phyloP scores from a whole-genome alignment of 2,797 vertebrate species.

The Paguma larvata region DNA sequence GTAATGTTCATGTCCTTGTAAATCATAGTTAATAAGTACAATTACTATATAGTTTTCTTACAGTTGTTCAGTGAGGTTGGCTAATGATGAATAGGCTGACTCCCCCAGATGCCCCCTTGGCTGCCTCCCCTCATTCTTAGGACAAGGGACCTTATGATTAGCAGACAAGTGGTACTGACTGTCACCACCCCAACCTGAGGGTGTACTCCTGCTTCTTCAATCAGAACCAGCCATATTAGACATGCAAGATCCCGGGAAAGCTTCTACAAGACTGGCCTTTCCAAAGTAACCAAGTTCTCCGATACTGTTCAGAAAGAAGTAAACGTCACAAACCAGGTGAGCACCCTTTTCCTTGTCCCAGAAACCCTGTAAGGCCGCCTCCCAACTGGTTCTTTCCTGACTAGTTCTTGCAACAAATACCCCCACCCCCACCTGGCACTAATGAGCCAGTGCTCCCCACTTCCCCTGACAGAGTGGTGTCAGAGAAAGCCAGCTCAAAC shows the following conservation, averaged over 20 bases:
- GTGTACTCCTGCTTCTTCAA: slow-evolving; percentile 55
- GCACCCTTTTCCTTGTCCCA: slow-evolving; percentile 19
- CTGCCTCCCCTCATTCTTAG: neutral
- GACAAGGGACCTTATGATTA: neutral
- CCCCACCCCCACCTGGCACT: too few relatives aligned
- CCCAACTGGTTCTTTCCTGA: neutral
- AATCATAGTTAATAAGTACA: neutral
- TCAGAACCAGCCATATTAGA: slow-evolving; percentile 78
- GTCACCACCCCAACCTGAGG: neutral
- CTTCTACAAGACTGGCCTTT: slow-evolving; percentile 41
- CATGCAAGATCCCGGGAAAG: slow-evolving; percentile 82
- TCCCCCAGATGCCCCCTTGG: neutral
- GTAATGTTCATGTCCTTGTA: slow-evolving; percentile 11
- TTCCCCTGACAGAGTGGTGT: neutral
- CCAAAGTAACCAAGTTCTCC: slow-evolving; percentile 78
- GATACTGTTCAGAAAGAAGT: slow-evolving; percentile 86
- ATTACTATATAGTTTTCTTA: neutral
- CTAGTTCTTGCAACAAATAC: neutral
- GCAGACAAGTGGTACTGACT: neutral
- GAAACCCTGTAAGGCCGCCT: neutral
- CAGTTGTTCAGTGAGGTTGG: neutral
- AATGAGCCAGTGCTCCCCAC: neutral
- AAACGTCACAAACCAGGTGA: slow-evolving; percentile 83
- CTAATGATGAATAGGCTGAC: neutral
- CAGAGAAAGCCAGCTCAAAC: neutral